Percentiles rank a stretch among this genome's conserved stretches.
Evolutionary conservation across 92 coral and sea anemone genomes (phyloP).

Genomic region (Epizoanthus ramosus): DNA sequence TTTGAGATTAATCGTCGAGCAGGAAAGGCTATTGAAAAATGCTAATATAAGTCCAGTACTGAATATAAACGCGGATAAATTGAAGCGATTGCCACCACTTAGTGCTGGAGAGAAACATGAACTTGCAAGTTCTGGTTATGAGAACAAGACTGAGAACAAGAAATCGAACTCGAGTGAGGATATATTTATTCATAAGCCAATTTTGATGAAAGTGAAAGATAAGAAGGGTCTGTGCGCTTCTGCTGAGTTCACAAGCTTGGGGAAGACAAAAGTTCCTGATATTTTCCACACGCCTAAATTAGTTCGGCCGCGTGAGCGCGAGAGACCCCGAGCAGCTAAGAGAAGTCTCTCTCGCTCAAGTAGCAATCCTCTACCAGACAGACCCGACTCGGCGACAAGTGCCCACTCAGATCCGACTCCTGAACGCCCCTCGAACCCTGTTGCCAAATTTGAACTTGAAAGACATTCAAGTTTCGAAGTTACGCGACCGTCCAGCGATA

Average conservation of each 20-base stretch:
- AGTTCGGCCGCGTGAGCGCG: constrained; percentile 75
- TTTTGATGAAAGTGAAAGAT: constrained; percentile 70
- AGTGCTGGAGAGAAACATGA: constrained; percentile 48
- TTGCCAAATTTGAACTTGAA: constrained; percentile 37
- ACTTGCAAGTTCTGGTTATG: constrained; percentile 56
- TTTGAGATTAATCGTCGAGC: constrained; percentile 82
- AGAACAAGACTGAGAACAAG: constrained; percentile 44
- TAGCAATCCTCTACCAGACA: constrained; percentile 30
- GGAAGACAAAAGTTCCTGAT: constrained; percentile 69
- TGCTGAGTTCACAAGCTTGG: constrained; percentile 53
- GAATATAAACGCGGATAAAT: constrained; percentile 73
- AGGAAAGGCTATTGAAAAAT: constrained; percentile 79
- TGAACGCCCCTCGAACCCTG: constrained; percentile 39
- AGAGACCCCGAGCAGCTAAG: constrained; percentile 80
- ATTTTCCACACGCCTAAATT: constrained; percentile 83
- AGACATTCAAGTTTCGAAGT: constrained; percentile 31
- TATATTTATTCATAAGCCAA: constrained; percentile 68
- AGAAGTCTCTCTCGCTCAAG: constrained; percentile 51
- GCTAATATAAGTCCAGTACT: constrained; percentile 83
- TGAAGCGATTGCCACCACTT: constrained; percentile 85
- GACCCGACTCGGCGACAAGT: constrained; percentile 39
- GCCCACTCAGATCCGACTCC: constrained; percentile 35
- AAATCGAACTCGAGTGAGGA: constrained; percentile 49
- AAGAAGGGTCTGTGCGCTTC: constrained; percentile 33
- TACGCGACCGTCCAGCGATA: constrained; percentile 20